Base-by-base conservation (phyloP, 2,113 vertebrate genomes). In the Apodemus sylvaticus region DNA sequence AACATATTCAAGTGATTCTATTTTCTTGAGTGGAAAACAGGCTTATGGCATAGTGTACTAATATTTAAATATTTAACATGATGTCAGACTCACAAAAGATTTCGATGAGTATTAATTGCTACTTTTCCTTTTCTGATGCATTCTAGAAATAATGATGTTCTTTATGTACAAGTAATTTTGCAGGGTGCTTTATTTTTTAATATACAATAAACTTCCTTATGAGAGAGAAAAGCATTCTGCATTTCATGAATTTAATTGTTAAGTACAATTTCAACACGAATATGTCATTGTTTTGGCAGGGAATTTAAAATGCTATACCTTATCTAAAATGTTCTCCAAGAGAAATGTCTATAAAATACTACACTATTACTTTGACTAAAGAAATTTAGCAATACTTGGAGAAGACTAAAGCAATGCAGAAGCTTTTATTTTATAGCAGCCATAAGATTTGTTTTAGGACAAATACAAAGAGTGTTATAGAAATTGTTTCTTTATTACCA, bases 11-110 rank as follows among this genome's bases (percentile, higher is more conserved):
- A 96, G n/a, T 77, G 78, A 90, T 94, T 68, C 77, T 85, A 12
- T 93, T 94, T 48, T 94, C 45, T 94, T 68, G 58, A 94, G 13
- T 92, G 11, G 48, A 92, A 97, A 93, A 81, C 62, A 9, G 55
- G 62, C 22, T 64, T 86, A 89, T 7, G 4, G 74, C 48, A 77
- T 31, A 71, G 39, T 29, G 12, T 19, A 2, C 34, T 71, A 39
- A 79, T 92, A 16, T 90, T 86, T 88, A 96, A 86, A 14, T 45
- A 85, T 13, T 24, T 64, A 45, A 9, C 1, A 7, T 64, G 45
- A 29, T 78, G 12, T 86, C 6, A 93, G 60, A 91, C 34, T 53
- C 24, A 73, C 31, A 51, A 87, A 58, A 55, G 22, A 9, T 64
- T 94, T 95, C n/a, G 79, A 62, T 89, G 82, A 55, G 78, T 45